Conservation (phyloP, 2,888 invertebrate species). For the Aspidiotus rigidus region DNA sequence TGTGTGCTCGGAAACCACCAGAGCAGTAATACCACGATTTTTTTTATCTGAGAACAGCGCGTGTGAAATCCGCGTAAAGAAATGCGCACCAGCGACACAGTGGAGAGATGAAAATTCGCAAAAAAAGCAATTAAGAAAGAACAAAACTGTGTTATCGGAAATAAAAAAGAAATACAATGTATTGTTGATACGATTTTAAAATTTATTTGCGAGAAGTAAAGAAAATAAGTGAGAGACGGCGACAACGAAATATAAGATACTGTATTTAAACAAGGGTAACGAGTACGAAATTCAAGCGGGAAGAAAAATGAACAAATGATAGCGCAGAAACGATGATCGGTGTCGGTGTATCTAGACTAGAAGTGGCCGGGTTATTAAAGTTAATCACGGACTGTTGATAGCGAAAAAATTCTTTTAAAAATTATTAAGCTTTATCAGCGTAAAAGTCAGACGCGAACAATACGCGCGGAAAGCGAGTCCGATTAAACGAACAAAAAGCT, state of each 20-base stretch:
- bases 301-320: not conserved
- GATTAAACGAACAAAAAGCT: conserved; percentile 18
- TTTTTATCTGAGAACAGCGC: no score
- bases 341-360: not conserved
- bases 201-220: not conserved
- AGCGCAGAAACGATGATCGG: not conserved
- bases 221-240: conserved; percentile 2
- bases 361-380: conserved; percentile 10
- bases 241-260: not conserved
- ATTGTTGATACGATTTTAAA: conserved; percentile 3
- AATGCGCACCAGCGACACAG: not conserved
- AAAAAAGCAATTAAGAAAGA: conserved; percentile 17
- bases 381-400: conserved; percentile 18
- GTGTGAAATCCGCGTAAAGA: no score
- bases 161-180: not conserved
- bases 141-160: conserved; percentile 11
- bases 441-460: conserved; percentile 9
- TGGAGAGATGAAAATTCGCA: not conserved
- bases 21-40: no score
- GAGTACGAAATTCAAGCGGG: not conserved
- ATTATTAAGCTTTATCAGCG: conserved; percentile 12
- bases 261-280: not conserved
- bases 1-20: no score
- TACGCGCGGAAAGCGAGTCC: not conserved
- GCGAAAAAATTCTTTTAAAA: conserved; percentile 11